These are phyloP conservation scores for Lates calcarifer DNA, from an alignment of 2,113 vertebrate species.

Conservation along the genomic window DNA sequence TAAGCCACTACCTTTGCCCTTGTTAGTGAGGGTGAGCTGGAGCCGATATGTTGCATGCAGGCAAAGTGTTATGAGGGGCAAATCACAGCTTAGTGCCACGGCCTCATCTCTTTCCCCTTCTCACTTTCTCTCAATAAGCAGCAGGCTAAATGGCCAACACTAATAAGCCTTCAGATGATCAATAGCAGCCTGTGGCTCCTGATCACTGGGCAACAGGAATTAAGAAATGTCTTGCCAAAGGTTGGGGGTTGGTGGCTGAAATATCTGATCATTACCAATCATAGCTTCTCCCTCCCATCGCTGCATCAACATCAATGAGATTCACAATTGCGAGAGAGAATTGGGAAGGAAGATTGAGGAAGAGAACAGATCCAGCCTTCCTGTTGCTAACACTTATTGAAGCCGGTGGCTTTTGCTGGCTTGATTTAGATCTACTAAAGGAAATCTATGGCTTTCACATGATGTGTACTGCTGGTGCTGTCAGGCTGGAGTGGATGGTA, in stretches of 20 bases:
- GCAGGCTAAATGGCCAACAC: conserved; percentile 23
- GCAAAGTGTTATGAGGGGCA: conserved; percentile 6
- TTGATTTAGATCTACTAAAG: conserved; percentile 25
- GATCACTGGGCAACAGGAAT: conserved; percentile 59
- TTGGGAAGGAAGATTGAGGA: background rate
- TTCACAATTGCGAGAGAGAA: conserved; percentile 9
- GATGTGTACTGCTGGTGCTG: conserved; percentile 25
- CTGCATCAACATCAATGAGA: conserved; percentile 5
- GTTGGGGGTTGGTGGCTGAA: conserved; percentile 13
- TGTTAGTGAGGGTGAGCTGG: conserved; percentile 5
- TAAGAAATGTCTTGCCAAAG: conserved; percentile 52
- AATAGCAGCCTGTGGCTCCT: conserved; percentile 50
- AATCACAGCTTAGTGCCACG: background rate
- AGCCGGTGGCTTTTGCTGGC: background rate
- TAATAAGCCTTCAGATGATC: conserved; percentile 54
- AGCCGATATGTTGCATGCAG: conserved; percentile 13
- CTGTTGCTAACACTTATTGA: background rate
- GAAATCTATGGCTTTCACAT: conserved; percentile 40
- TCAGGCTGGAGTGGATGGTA: conserved; percentile 24
- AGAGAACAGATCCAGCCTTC: conserved; percentile 2
- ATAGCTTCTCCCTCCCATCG: background rate
- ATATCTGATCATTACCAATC: conserved; percentile 64
- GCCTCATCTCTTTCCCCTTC: conserved; percentile 16
- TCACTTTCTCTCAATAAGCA: conserved; percentile 23
- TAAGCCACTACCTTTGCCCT: conserved; percentile 33